Evolutionary conservation across 2,888 invertebrate genomes (phyloP), one percentile per base, ranked within the genome.

Genomic region (Lymantria monacha): DNA sequence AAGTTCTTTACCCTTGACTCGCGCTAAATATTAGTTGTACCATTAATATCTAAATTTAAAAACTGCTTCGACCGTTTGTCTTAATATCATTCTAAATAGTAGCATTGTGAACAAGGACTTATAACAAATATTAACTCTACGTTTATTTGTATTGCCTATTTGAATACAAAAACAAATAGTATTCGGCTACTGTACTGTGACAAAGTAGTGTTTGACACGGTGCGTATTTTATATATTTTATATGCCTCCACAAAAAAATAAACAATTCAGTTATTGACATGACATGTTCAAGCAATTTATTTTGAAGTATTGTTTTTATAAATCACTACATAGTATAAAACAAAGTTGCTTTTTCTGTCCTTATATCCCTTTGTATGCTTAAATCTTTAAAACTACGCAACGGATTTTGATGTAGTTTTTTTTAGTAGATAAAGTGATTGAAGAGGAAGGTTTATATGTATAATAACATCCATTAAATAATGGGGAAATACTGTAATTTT

Each of bases 11-110:
- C 22, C 22, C 22, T 22, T 22, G 22, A 22, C 22, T 22, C 5
- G 2, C 5, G 5, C 22, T 22, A 22, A 22, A 22, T 22, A 22
- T 22, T 2, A n/a, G n/a, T n/a, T n/a, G n/a, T n/a, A 22, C 5
- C 22, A 22, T 22, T 22, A 22, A 22, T 22, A 22, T 22, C 2
- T 5, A 22, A 2, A 22, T 22, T 3, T 22, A 22, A 72, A 75
- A 76, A 77, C 57, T 70, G 75, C 74, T 74, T 63, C 68, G 62
- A 74, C 73, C 70, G 70, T 68, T 66, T 60, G 50, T 55, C 63
- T 67, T 66, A 59, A 59, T 64, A 63, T 64, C 46, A 61, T 67
- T 67, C 52, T 56, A 59, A 63, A 59, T 62, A 55, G 48, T 55
- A 46, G 51, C 53, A 49, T 40, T 43, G 44, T 48, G 42, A 31